Percentiles rank a stretch among this genome's conserved stretches.
These are phyloP conservation scores for Carabus problematicus DNA, from an alignment of 2,888 invertebrate species.

Conservation along the genomic window DNA sequence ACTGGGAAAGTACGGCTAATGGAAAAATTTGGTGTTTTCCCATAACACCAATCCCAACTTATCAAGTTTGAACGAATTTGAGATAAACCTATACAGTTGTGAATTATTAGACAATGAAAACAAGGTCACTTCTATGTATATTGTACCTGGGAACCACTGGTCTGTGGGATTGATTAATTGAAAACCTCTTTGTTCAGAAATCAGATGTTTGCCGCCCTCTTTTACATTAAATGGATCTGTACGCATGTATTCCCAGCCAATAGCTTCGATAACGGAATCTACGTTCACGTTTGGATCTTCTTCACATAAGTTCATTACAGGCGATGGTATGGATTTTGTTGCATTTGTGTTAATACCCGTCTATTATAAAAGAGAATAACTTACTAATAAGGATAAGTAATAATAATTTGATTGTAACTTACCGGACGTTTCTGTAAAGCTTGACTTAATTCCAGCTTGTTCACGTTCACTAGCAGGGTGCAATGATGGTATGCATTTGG, in stretches of 20 bases:
- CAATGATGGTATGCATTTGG: constrained; percentile 97
- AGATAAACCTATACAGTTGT: constrained; percentile 66
- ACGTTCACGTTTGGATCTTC: constrained; percentile 74
- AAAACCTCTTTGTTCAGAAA: constrained; percentile 82
- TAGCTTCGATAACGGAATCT: constrained; percentile 75
- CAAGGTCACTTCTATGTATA: background rate
- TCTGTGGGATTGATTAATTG: constrained; percentile 87
- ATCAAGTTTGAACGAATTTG: constrained; percentile 72
- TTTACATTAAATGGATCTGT: constrained; percentile 71
- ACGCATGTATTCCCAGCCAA: constrained; percentile 85
- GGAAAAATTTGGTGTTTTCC: constrained; percentile 85
- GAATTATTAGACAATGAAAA: too few relatives aligned
- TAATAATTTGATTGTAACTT: constrained; percentile 52
- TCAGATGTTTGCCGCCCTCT: constrained; percentile 75
- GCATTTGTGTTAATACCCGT: constrained; percentile 84
- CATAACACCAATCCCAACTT: constrained; percentile 90
- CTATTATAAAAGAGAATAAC: constrained; percentile 58
- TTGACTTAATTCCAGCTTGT: constrained; percentile 76
- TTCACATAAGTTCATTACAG: constrained; percentile 79
- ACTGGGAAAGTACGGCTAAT: constrained; percentile 72
- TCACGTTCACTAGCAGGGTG: constrained; percentile 88
- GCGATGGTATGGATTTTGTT: constrained; percentile 80
- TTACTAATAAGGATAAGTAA: background rate
- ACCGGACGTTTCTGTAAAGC: constrained; percentile 80
- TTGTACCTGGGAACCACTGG: constrained; percentile 83